These are phyloP conservation scores for Ferdinandea cuprea DNA, from an alignment of 2,888 invertebrate genomes.

Conservation along the genomic window DNA sequence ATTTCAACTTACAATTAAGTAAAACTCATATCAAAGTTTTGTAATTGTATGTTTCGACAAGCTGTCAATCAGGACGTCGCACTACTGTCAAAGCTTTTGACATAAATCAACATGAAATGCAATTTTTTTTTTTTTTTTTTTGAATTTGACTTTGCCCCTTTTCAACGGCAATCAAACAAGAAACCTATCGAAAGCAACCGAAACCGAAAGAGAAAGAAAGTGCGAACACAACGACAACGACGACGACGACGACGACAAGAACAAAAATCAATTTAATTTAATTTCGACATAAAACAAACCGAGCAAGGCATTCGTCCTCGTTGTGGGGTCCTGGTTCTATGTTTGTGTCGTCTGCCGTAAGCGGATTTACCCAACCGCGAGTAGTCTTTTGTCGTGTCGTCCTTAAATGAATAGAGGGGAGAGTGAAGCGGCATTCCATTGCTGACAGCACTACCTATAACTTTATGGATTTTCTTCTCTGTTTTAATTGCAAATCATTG, in stretches of 20 bases:
- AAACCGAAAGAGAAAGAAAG: slow-evolving; percentile 18
- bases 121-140: slow-evolving; percentile 65
- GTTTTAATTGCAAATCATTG: slow-evolving; percentile 25
- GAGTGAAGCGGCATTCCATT: no score
- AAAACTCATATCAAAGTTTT: slow-evolving; percentile 13
- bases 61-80: slow-evolving; percentile 46
- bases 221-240: no score
- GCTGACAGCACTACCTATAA: slow-evolving; percentile 22
- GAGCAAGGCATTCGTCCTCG: slow-evolving; percentile 30
- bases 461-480: slow-evolving; percentile 9
- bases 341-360: slow-evolving; percentile 2
- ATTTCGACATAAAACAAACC: slow-evolving; percentile 57
- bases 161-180: neutral
- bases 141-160: slow-evolving; percentile 13
- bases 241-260: no score
- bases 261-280: slow-evolving; percentile 63
- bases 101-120: slow-evolving; percentile 63
- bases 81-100: slow-evolving; percentile 54
- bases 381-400: slow-evolving; percentile 23
- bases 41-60: slow-evolving; percentile 14
- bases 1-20: slow-evolving; percentile 33
- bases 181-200: no score
- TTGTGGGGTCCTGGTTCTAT: slow-evolving; percentile 13
- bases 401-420: neutral
- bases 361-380: slow-evolving; percentile 26